These are phyloP conservation scores for Helarctos malayanus DNA, from an alignment of 2,797 vertebrate species.

Conservation along the genomic window DNA sequence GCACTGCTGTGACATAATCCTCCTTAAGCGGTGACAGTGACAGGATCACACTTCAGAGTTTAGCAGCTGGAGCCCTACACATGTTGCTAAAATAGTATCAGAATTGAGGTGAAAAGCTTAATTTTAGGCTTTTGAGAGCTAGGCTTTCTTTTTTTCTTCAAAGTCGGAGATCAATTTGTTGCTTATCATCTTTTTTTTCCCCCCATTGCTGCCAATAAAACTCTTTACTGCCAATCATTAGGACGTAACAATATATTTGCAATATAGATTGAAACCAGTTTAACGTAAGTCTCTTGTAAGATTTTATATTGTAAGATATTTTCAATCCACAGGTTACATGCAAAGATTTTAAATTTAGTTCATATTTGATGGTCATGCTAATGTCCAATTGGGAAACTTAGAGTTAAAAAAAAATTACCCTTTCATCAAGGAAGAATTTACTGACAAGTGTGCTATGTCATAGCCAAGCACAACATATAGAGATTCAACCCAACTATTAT, in stretches of 20 bases:
- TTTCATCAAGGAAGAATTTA: constrained; percentile 39
- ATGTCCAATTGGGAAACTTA: constrained; percentile 18
- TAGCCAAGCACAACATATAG: neutral
- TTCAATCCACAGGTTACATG: neutral
- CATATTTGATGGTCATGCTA: constrained; percentile 23
- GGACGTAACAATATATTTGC: neutral
- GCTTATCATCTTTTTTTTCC: neutral
- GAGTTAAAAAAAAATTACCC: neutral
- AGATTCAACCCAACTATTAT: neutral
- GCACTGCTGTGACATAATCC: neutral
- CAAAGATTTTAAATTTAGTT: constrained; percentile 68
- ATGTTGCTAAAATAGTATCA: constrained; percentile 64
- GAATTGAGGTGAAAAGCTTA: constrained; percentile 73
- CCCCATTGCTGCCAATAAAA: neutral
- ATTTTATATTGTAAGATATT: constrained; percentile 2
- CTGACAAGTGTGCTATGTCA: neutral
- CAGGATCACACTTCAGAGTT: constrained; percentile 33
- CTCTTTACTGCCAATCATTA: neutral
- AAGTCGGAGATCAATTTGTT: constrained; percentile 42
- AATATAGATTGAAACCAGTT: neutral
- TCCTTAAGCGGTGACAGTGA: constrained; percentile 14
- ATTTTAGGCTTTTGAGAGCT: constrained; percentile 72
- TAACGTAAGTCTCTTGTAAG: neutral
- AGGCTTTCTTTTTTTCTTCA: neutral
- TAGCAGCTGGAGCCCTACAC: constrained; percentile 57